Evolutionary conservation across 2,797 vertebrate species (phyloP), one percentile per base, ranked within the genome.

Genomic region (Danio kyathit): DNA sequence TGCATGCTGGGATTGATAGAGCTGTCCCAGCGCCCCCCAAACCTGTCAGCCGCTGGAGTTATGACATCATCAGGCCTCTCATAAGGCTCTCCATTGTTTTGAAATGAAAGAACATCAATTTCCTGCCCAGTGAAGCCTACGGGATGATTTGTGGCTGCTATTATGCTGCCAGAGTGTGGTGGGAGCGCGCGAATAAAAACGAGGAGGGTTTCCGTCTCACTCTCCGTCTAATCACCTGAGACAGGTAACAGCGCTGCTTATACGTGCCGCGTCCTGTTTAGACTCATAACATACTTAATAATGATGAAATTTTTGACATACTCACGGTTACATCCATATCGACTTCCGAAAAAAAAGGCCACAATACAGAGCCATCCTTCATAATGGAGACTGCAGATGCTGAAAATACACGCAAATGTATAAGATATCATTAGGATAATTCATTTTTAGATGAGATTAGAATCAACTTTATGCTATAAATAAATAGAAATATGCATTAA

Each of bases 101-200:
- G 87, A 92, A 93, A 92, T 91, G 92, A 93, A 93, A 90, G 89
- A 86, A 87, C 92, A 94, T 94, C 90, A 90, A 91, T 94, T 94
- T 90, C 82, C 88, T 52, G 61, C 78, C 87, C 89, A 88, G 83
- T 86, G 77, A 86, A 88, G 87, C 88, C 89, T 86, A 77, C 78
- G 40, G 49, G 88, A 92, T 93, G 93, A 95, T 94, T 94, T 93
- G 92, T 91, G 89, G 88, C 89, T 71, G 89, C 89, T 87, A 93
- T 94, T 94, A 94, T 91, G 88, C 87, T 79, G 73, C 81, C 86
- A 89, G 92, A 92, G 91, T 85, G 65, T 83, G 87, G 81, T 16
- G 86, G 92, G 88, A 88, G 86, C 86, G 80, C 86, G 82, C n/a
- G 82, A 84, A 83, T 87, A 87, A 90, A 87, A 86, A 83, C 12